A percentile compares a stretch with the other conserved stretches of the same genome.
Evolutionary conservation across 2,113 vertebrate genomes (phyloP).

Genomic region (Camelus dromedarius): DNA sequence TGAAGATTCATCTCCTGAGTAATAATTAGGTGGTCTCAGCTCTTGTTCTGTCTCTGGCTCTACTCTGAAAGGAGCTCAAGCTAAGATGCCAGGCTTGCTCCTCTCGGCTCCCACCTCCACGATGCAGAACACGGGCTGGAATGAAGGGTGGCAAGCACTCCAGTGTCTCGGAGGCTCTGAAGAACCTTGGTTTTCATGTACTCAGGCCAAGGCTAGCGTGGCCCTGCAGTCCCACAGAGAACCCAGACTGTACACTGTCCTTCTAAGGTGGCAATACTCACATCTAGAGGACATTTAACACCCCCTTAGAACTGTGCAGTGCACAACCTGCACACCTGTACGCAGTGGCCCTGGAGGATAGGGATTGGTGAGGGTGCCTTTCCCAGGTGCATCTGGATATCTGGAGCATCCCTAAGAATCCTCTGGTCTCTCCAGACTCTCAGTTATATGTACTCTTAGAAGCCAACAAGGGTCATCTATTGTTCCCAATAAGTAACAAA

Average conservation of each 20-base stretch:
- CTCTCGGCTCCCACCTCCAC: not conserved
- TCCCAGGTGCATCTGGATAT: no score
- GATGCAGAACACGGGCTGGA: no score
- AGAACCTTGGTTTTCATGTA: not conserved
- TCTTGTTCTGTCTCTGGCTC: not conserved
- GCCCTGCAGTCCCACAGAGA: not conserved
- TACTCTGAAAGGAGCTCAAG: not conserved
- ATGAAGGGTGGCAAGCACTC: accelerated
- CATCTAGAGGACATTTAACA: no score
- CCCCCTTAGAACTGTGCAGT: not conserved
- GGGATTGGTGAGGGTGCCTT: no score
- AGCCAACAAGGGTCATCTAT: not conserved
- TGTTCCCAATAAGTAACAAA: not conserved
- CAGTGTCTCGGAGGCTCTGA: not conserved
- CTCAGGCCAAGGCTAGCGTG: not conserved
- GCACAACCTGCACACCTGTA: not conserved
- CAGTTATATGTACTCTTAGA: not conserved
- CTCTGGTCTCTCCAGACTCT: no score
- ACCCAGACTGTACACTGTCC: not conserved
- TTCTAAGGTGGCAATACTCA: not conserved
- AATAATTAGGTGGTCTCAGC: not conserved
- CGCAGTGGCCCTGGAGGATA: not conserved
- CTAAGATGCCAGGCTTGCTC: not conserved
- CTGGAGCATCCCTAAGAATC: not conserved
- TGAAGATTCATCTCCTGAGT: no score